Conservation (phyloP, 2,113 vertebrate genomes). For the Rhinoptilus africanus region DNA sequence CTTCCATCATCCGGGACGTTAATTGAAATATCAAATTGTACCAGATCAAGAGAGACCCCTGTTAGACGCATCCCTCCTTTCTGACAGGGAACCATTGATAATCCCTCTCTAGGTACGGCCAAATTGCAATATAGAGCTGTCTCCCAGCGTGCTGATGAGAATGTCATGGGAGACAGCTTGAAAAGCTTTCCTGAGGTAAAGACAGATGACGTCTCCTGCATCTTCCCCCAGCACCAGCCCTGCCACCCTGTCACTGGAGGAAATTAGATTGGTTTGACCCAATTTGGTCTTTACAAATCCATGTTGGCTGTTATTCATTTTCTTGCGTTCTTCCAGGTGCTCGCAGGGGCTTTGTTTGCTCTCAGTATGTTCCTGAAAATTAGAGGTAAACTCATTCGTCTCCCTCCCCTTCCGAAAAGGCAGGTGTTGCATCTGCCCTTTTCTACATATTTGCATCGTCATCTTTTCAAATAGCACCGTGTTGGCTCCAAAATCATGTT, state of each 20-base stretch:
- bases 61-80: not conserved
- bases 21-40: constrained; percentile 5
- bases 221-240: not conserved
- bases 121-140: not conserved
- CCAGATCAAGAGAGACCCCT: not conserved
- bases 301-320: not conserved
- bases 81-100: not conserved
- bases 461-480: accelerated
- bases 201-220: not conserved
- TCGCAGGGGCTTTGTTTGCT: not conserved
- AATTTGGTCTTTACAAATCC: constrained; percentile 4
- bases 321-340: not conserved
- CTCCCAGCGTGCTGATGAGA: not conserved
- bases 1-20: not conserved
- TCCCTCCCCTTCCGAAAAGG: not conserved
- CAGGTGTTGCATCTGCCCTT: not conserved
- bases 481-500: not conserved
- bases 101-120: not conserved
- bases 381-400: not conserved
- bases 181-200: not conserved
- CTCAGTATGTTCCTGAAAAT: not conserved
- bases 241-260: not conserved
- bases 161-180: not conserved
- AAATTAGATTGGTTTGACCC: constrained; percentile 48
- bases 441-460: not conserved